phyloP scores from a whole-genome alignment of 2,113 vertebrate species.

The Mixornis gularis region DNA sequence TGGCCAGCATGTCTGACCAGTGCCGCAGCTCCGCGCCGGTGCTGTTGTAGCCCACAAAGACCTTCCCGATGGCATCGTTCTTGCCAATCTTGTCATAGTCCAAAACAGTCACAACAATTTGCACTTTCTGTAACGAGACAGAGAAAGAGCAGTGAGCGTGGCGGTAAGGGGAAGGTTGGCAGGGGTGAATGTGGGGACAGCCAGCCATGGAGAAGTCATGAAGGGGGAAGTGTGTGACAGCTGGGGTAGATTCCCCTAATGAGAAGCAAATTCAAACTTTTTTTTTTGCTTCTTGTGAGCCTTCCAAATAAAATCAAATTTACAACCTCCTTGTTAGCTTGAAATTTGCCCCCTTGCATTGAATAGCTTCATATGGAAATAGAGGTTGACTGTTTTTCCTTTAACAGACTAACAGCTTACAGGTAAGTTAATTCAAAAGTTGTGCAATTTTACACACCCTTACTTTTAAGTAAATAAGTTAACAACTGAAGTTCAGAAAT shows the following conservation, averaged over 20 bases:
- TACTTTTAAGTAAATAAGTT: background rate
- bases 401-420: background rate
- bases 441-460: background rate
- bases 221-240: background rate
- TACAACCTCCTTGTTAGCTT: background rate
- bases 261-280: background rate
- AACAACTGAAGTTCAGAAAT: background rate
- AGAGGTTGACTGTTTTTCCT: background rate
- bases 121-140: conserved; percentile 88
- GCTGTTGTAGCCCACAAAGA: conserved; percentile 98
- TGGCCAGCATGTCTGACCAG: conserved; percentile 99
- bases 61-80: conserved; percentile 98
- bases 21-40: conserved; percentile 95
- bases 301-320: background rate
- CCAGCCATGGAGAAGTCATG: background rate
- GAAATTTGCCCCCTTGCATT: background rate
- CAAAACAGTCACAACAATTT: conserved; percentile 99
- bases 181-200: background rate
- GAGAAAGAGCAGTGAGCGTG: background rate
- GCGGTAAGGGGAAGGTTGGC: background rate
- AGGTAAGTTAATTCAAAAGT: background rate
- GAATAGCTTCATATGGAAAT: background rate
- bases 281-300: background rate
- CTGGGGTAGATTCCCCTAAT: background rate
- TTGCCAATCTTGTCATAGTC: conserved; percentile 99